A percentile compares a stretch with the other conserved stretches of the same genome.
Conservation (phyloP, 92 coral and sea anemone genomes). For the Parazoanthus swiftii region DNA sequence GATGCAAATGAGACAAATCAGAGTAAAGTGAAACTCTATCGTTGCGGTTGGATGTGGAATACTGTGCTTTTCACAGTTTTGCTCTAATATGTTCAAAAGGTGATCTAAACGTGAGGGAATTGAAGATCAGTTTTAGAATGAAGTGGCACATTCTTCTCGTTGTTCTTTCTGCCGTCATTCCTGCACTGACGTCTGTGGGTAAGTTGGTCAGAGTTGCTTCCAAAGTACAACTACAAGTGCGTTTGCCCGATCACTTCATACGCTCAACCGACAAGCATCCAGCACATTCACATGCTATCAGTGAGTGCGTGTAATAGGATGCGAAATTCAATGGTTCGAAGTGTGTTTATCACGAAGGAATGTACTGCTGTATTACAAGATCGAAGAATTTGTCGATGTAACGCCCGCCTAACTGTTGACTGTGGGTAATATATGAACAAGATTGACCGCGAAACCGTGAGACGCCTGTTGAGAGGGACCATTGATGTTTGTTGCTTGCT, state of each 20-base stretch:
- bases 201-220: conserved; percentile 15
- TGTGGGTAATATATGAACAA: neutral
- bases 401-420: conserved; percentile 7
- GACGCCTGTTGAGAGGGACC: conserved; percentile 35
- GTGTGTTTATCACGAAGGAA: conserved; percentile 3
- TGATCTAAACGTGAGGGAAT: conserved; percentile 32
- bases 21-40: conserved; percentile 78
- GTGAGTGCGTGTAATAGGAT: conserved; percentile 19
- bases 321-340: neutral
- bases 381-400: neutral
- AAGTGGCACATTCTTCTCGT: conserved; percentile 28
- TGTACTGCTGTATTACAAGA: neutral
- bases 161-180: neutral
- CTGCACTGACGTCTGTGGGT: conserved; percentile 23
- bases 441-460: conserved; percentile 31
- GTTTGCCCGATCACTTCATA: conserved; percentile 40
- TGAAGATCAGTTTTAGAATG: conserved; percentile 29
- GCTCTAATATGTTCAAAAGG: conserved; percentile 35
- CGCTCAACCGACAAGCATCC: conserved; percentile 17
- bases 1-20: conserved; percentile 75
- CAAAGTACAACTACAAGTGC: neutral
- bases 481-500: conserved; percentile 13
- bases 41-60: conserved; percentile 67
- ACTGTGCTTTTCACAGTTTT: conserved; percentile 69
- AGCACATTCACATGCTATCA: conserved; percentile 27